Conservation (phyloP, 2,888 invertebrate species). For the Volucella inflata region DNA sequence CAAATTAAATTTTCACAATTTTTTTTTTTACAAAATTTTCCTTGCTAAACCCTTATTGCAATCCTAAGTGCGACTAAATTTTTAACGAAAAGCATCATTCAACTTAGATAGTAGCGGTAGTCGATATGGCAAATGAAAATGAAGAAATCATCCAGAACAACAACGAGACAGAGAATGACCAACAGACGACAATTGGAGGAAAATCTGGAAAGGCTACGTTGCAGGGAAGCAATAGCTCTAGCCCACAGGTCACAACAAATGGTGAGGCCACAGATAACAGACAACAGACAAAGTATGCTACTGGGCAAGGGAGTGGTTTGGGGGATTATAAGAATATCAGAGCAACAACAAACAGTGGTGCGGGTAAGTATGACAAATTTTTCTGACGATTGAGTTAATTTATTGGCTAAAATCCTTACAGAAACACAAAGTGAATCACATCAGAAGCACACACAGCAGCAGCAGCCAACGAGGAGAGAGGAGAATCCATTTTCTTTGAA, state of each 20-base stretch:
- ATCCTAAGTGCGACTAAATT: conserved; percentile 1
- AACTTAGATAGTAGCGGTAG: conserved; percentile 53
- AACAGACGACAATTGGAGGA: conserved; percentile 46
- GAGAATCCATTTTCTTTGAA: conserved; percentile 93
- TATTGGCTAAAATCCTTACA: background rate
- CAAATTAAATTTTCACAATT: conserved; percentile 68
- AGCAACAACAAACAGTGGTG: conserved; percentile 74
- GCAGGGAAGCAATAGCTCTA: conserved; percentile 10
- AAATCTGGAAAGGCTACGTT: conserved; percentile 45
- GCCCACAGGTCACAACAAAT: conserved; percentile 42
- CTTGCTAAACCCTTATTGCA: conserved; percentile 14
- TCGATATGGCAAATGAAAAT: conserved; percentile 81
- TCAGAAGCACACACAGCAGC: conserved; percentile 25
- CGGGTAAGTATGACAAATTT: conserved; percentile 43
- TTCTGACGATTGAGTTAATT: background rate
- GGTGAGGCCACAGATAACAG: conserved; percentile 60
- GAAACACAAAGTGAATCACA: conserved; percentile 52
- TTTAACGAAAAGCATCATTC: conserved; percentile 2
- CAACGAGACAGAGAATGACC: conserved; percentile 67
- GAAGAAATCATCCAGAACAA: conserved; percentile 78
- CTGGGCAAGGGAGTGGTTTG: conserved; percentile 31
- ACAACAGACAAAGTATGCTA: conserved; percentile 44
- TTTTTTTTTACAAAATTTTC: conserved; percentile 61
- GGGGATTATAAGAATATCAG: conserved; percentile 80
- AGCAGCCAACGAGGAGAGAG: conserved; percentile 55